Evolutionary conservation across 2,113 vertebrate species (phyloP), one percentile per base, ranked within the genome.

Genomic region (Tyto alba): DNA sequence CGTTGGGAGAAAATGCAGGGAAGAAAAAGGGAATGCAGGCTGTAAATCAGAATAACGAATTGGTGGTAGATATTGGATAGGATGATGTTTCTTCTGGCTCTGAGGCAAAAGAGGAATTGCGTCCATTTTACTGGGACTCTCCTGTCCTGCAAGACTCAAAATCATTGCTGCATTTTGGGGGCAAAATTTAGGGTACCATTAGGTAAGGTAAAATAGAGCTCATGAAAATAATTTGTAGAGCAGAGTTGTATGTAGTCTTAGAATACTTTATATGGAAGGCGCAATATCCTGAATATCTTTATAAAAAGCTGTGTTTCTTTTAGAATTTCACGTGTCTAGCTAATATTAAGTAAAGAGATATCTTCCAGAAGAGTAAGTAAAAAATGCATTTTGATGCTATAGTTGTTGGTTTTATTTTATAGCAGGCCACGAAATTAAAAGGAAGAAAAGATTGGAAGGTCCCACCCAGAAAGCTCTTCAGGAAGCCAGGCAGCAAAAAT

Each of bases 401-500:
- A 85, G 71, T 80, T 68, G 5, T 84, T 94, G 23, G 26, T 27
- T 88, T 93, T 96, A 19, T 95, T 68, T 97, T 96, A 10, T 62
- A 97, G 95, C 47, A 62, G 69, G 56, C 66, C 73, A 77, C 1
- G 71, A 32, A 20, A 60, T 25, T 85, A 90, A 92, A 85, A 96
- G 50, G 38, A 95, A 95, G 63, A 90, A 90, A 69, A 45, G 3
- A 4, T 9, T 73, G n/a, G 94, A 97, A 89, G 94, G 89, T 73
- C 92, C 94, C 47, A 95, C 96, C 30, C 97, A 98, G 75, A 97
- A 94, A 89, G 36, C 71, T 85, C 91, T 98, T 93, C 66, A 7
- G 89, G 96, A 98, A 97, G 88, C 92, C 78, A 97, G 89, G 43
- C 95, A 98, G 68, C 89, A 95, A 57, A 96, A 88, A 78, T n/a